Evolutionary conservation across 2,113 vertebrate genomes (phyloP).

Genomic region (Butastur rufipennis): DNA sequence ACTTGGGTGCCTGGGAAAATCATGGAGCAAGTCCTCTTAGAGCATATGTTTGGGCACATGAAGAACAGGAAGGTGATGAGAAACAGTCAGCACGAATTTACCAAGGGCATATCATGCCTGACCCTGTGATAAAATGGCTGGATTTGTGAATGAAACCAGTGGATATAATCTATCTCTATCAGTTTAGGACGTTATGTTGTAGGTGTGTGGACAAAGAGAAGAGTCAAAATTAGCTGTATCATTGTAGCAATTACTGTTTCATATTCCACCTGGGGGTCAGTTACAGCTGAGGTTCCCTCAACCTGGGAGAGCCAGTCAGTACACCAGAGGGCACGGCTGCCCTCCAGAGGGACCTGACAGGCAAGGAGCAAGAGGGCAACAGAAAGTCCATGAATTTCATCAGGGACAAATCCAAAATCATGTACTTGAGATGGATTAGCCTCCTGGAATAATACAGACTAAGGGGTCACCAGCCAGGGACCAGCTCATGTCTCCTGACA

Average conservation of each 20-base stretch:
- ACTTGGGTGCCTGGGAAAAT: background rate
- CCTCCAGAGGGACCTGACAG: background rate
- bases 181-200: background rate
- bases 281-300: background rate
- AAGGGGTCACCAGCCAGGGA: background rate
- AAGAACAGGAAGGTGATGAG: background rate
- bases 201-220: background rate
- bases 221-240: background rate
- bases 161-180: background rate
- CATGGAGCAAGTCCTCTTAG: background rate
- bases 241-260: background rate
- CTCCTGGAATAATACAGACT: background rate
- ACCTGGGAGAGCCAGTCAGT: background rate
- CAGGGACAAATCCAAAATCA: background rate
- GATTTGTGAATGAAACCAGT: background rate
- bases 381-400: background rate
- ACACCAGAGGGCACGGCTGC: background rate
- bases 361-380: background rate
- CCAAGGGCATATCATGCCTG: rapidly evolving
- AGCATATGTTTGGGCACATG: background rate
- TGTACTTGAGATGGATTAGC: background rate
- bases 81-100: background rate
- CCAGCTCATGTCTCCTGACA: background rate
- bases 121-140: background rate
- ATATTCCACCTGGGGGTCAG: rapidly evolving